Evolutionary conservation across 2,888 invertebrate genomes (phyloP).

Genomic region (Phortica okadai): DNA sequence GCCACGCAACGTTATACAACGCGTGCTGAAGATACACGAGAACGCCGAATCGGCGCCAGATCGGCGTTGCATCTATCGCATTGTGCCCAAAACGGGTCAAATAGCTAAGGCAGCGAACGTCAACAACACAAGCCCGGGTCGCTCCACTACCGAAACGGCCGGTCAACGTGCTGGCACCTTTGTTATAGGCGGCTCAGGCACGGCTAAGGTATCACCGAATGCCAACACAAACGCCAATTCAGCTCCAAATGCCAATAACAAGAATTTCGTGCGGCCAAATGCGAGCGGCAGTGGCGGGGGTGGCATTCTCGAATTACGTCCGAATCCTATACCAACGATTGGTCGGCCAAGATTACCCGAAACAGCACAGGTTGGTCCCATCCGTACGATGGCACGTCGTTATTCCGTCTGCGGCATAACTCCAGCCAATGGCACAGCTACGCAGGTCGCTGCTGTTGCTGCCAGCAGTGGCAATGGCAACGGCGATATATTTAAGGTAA

Average conservation of each 20-base stretch:
- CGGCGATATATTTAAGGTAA: too few relatives aligned
- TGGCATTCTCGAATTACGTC: not conserved
- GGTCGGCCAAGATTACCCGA: not conserved
- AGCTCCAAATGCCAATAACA: not conserved
- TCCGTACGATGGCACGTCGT: not conserved
- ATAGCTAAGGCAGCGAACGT: not conserved
- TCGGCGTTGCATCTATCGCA: constrained; percentile 48
- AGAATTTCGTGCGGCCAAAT: not conserved
- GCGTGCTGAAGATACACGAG: constrained; percentile 44
- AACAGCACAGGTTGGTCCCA: not conserved
- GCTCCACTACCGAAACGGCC: not conserved
- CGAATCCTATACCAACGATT: not conserved
- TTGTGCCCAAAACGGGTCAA: constrained; percentile 22
- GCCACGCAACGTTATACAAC: constrained; percentile 43
- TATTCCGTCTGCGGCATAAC: constrained; percentile 14
- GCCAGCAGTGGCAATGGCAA: not conserved
- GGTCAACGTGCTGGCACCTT: constrained; percentile 31
- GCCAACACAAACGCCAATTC: not conserved
- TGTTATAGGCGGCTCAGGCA: constrained; percentile 21
- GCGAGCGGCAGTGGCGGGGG: not conserved
- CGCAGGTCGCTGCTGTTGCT: not conserved
- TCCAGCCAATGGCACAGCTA: not conserved
- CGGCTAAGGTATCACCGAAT: not conserved
- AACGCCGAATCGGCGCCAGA: constrained; percentile 31
- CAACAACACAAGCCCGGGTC: not conserved